Conservation (phyloP, 2,888 invertebrate genomes). For the Bedellia somnulentella region DNA sequence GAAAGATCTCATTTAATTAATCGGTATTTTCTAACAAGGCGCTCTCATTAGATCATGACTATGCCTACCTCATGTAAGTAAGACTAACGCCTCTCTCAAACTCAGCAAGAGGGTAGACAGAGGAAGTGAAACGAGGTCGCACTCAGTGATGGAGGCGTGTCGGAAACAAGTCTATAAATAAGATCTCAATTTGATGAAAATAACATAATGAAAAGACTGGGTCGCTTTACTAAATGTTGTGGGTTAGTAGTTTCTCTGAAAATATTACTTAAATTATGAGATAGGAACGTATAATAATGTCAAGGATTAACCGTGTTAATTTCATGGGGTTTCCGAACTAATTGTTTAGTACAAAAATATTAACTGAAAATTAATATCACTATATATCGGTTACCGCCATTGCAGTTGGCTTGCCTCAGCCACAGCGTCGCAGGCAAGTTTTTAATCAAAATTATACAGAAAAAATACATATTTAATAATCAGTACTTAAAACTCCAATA, state of each 20-base stretch:
- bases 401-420: no score
- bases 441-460: no score
- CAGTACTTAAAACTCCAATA: no score
- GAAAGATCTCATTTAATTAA: conserved; percentile 63
- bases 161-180: conserved; percentile 55
- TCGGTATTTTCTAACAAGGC: conserved; percentile 63
- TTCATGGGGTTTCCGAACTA: no score
- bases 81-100: conserved; percentile 28
- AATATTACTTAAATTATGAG: conserved; percentile 58
- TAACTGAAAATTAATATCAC: no score
- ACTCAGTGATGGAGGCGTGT: conserved; percentile 28
- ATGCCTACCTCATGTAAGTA: conserved; percentile 60
- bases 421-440: no score
- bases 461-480: no score
- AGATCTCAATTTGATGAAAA: conserved; percentile 63
- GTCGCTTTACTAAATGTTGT: conserved; percentile 62
- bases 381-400: no score
- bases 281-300: conserved; percentile 59
- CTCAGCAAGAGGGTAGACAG: no score
- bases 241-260: conserved; percentile 56
- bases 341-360: no score
- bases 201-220: conserved; percentile 60
- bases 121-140: no score
- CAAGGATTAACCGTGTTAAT: no score
- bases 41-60: conserved; percentile 62